These are phyloP conservation scores for Dallia pectoralis DNA, from an alignment of 2,797 vertebrate genomes.

Conservation along the genomic window DNA sequence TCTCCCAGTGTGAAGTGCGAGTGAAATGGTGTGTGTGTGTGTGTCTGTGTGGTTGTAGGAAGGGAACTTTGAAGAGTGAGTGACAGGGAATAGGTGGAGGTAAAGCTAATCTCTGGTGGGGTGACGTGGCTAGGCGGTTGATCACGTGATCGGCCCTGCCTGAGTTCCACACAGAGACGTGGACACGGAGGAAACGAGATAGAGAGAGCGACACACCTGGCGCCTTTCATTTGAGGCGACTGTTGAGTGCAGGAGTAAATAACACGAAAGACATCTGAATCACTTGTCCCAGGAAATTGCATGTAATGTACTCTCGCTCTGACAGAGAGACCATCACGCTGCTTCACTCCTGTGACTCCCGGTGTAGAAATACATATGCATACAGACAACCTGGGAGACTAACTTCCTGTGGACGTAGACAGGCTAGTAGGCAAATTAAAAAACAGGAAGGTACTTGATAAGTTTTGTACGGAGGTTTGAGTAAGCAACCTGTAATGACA, in stretches of 20 bases:
- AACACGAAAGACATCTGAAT: neutral
- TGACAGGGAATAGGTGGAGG: neutral
- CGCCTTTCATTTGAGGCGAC: constrained; percentile 5
- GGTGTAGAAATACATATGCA: neutral
- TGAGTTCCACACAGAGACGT: constrained; percentile 22
- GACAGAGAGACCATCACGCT: neutral
- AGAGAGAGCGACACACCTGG: constrained; percentile 33
- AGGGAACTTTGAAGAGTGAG: neutral
- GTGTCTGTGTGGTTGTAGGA: neutral
- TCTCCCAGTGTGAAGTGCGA: neutral
- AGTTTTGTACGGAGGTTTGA: neutral
- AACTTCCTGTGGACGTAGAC: neutral
- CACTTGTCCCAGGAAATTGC: neutral
- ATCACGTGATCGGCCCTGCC: neutral
- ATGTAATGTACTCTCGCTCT: neutral
- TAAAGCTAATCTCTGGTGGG: neutral
- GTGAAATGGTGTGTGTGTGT: neutral
- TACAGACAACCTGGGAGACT: neutral
- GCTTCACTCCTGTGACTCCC: too few relatives aligned
- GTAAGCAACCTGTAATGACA: neutral
- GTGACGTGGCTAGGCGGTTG: neutral
- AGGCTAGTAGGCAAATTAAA: neutral
- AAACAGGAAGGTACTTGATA: neutral
- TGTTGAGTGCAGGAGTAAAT: neutral
- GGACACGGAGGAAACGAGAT: constrained; percentile 46